phyloP scores from a whole-genome alignment of 2,888 invertebrate genomes.

The Aleiodes leptofemur region DNA sequence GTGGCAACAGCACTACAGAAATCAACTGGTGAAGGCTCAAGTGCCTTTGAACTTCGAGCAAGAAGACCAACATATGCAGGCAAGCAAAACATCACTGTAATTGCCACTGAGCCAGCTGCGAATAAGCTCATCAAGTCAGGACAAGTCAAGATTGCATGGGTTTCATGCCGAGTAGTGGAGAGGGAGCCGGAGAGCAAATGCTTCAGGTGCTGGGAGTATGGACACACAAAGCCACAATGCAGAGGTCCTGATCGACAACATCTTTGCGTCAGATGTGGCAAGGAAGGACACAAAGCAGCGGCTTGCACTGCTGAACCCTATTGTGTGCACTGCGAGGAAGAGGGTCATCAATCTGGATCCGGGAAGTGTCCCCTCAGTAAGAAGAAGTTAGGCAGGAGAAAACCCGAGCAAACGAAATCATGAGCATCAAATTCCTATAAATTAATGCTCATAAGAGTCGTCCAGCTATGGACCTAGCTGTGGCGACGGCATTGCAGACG shows the following conservation, averaged over 20 bases:
- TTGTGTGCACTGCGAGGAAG: too few species aligned
- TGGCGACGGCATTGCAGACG: constrained; percentile 29
- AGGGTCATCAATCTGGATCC: too few species aligned
- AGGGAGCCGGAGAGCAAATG: constrained; percentile 47
- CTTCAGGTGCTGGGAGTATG: constrained; percentile 51
- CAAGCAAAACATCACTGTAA: constrained; percentile 51
- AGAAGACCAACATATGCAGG: constrained; percentile 53
- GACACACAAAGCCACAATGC: constrained; percentile 48
- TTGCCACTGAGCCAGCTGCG: constrained; percentile 37
- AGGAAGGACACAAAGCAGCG: too few species aligned
- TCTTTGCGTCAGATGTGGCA: constrained; percentile 51
- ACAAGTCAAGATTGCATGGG: constrained; percentile 43
- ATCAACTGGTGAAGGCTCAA: constrained; percentile 14
- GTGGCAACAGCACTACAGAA: constrained; percentile 26
- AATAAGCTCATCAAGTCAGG: constrained; percentile 33
- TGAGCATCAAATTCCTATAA: constrained; percentile 28
- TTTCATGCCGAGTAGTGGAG: constrained; percentile 45
- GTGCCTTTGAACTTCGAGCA: constrained; percentile 49
- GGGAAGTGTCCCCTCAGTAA: too few species aligned
- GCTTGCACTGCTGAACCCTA: too few species aligned
- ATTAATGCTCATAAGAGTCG: constrained; percentile 41
- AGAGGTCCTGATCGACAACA: constrained; percentile 49
- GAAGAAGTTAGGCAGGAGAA: too few species aligned
- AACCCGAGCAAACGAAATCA: background rate
- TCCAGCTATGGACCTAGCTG: constrained; percentile 35